Percentiles rank a stretch among this genome's conserved stretches.
phyloP scores from a whole-genome alignment of 2,113 vertebrate genomes.

The Erinaceus europaeus region DNA sequence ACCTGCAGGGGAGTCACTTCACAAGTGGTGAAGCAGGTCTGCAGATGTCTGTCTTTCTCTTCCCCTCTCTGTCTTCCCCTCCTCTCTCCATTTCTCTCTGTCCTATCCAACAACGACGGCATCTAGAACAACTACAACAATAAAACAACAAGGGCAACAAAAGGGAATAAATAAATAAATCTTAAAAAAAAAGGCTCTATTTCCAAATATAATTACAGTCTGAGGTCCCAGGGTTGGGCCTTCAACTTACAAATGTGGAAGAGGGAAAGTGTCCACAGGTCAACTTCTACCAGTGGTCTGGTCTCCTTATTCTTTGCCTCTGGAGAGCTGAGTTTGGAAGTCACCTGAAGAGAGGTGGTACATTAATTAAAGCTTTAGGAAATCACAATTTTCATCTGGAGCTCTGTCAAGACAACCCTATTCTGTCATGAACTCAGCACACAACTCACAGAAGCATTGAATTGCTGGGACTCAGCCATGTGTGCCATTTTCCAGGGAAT shows the following conservation, averaged over 20 bases:
- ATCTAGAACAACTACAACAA: no score
- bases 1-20: no score
- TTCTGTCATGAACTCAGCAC: background rate
- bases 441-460: rapidly evolving
- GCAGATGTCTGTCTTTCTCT: no score
- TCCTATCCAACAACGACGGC: no score
- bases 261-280: rapidly evolving
- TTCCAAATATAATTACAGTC: background rate
- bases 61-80: no score
- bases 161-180: no score
- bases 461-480: background rate
- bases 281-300: rapidly evolving
- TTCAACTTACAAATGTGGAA: no score
- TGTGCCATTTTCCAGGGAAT: background rate
- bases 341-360: no score
- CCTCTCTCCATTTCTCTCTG: no score
- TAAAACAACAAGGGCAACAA: no score
- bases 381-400: background rate
- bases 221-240: no score
- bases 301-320: background rate
- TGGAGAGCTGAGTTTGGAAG: background rate
- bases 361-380: rapidly evolving
- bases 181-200: background rate
- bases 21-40: no score
- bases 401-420: background rate